Percentiles rank a stretch among this genome's conserved stretches.
phyloP scores from a whole-genome alignment of 1,140 invertebrate genomes.

The Sarcophaga peregrina region DNA sequence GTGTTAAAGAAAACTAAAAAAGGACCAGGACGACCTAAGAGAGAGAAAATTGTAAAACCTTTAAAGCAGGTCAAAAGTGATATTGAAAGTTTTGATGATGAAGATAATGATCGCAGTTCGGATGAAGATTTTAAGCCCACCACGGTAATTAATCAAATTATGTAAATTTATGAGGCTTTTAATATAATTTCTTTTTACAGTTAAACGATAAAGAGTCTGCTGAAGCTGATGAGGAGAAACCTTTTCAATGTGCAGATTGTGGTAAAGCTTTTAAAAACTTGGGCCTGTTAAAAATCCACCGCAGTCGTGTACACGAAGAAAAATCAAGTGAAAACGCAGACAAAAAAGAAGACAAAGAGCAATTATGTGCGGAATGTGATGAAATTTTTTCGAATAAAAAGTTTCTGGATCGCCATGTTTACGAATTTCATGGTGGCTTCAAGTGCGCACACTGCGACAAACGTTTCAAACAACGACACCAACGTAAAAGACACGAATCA shows the following conservation, averaged over 20 bases:
- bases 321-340: neutral
- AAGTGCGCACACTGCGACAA: conserved; percentile 40
- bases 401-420: neutral
- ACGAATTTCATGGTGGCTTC: conserved; percentile 11
- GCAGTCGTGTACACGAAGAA: neutral
- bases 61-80: neutral
- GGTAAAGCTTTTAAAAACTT: neutral
- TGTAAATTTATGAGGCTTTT: neutral
- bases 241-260: neutral
- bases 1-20: conserved; percentile 49
- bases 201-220: neutral
- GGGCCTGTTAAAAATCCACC: neutral
- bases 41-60: neutral
- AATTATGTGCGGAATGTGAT: conserved; percentile 15
- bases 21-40: conserved; percentile 32
- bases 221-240: neutral
- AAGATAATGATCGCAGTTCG: conserved; percentile 13
- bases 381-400: conserved; percentile 17
- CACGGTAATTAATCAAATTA: neutral
- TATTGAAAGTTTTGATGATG: neutral
- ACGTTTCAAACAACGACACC: conserved; percentile 29
- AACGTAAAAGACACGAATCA: conserved; percentile 29
- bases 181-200: conserved; percentile 22
- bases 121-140: conserved; percentile 19
- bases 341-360: conserved; percentile 21